phyloP scores from a whole-genome alignment of 1,140 invertebrate species.

The Fopius arisanus region DNA sequence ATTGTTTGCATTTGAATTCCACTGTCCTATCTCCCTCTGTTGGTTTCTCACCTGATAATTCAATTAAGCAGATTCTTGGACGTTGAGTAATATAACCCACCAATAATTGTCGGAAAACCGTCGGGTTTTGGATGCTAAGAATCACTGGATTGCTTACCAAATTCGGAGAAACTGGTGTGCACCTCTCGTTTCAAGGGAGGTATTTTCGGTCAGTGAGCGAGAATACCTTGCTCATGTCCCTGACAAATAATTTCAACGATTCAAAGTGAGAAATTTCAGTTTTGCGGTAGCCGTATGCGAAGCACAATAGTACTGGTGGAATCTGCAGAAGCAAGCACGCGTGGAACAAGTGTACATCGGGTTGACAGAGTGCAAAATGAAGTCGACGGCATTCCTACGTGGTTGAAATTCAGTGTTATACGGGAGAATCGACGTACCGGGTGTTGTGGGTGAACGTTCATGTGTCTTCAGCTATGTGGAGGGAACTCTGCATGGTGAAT shows the following conservation, averaged over 20 bases:
- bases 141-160: background rate
- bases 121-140: background rate
- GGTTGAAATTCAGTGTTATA: background rate
- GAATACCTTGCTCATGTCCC: background rate
- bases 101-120: background rate
- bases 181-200: background rate
- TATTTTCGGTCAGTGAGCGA: background rate
- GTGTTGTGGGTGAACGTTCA: background rate
- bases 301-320: background rate
- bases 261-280: background rate
- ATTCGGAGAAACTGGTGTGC: background rate
- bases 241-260: background rate
- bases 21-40: no score
- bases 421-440: background rate
- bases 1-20: no score
- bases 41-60: no score
- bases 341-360: background rate
- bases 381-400: background rate
- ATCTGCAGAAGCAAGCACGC: background rate
- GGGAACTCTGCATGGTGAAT: background rate
- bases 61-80: no score
- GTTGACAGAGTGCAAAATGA: background rate
- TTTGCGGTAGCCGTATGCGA: background rate
- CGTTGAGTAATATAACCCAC: no score
- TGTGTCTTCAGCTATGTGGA: background rate